Base-by-base conservation (phyloP, 2,797 vertebrate species). In the Tangara arthus region DNA sequence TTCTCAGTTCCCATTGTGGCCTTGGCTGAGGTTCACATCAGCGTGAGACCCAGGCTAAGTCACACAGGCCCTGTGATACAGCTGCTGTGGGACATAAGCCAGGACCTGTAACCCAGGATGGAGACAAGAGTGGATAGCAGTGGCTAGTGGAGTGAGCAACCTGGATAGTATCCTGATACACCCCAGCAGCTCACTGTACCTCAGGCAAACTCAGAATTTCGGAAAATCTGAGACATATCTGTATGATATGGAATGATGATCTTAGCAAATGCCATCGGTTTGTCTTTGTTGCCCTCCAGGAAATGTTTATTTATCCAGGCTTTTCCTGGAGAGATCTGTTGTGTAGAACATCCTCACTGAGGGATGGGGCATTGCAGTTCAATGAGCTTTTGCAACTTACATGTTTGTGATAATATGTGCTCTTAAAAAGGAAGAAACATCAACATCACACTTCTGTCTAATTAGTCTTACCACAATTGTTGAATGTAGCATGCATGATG, bases 291-390 rank as follows among this genome's bases (percentile, higher is more conserved):
- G 71, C 69, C 61, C 71, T 93, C 28, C 93, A 95, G 94, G 83
- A 95, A 96, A 90, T 41, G 56, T 80, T 92, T 95, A 85, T 95
- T 95, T 95, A 93, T 30, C 49, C 81, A 95, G 92, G 39, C 68
- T 84, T 80, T 96, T 96, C 93, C 89, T 93, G 78, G 68, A 80
- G 64, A 90, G 24, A 53, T 80, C 46, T 50, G 57, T 55, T 85
- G 27, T 6, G 42, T 63, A 76, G 77, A 46, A 70, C 0, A 3
- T 56, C 50, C 66, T 90, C 49, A 68, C 61, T 47, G 59, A 52
- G 73, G 39, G 32, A 72, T 68, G 24, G 61, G 56, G 47, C 41
- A 64, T 37, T 89, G 69, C 52, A 84, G 41, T 76, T 87, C 78
- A 87, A 16, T 7, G 32, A 52, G 41, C 56, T 89, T 85, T 79